phyloP scores from a whole-genome alignment of 2,888 invertebrate species.

The Caenorhabditis afra region DNA sequence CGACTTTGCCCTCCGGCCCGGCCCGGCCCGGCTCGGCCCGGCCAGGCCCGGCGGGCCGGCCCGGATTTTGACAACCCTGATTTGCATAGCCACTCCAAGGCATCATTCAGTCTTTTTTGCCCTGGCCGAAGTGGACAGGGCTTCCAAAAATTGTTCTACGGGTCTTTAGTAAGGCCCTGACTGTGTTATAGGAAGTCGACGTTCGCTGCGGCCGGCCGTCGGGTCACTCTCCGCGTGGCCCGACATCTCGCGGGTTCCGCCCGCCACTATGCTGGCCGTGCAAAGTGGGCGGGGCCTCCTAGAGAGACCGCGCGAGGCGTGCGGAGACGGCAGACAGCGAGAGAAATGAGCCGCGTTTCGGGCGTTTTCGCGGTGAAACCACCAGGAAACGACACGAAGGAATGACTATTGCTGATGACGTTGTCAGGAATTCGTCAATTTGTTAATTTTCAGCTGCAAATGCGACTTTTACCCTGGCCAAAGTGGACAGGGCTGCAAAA shows the following conservation, averaged over 20 bases:
- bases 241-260: slow-evolving; percentile 41
- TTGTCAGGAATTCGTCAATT: too few relatives aligned
- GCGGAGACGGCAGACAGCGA: slow-evolving; percentile 6
- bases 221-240: slow-evolving; percentile 14
- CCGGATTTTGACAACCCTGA: too few relatives aligned
- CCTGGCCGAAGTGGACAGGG: slow-evolving; percentile 23
- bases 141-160: slow-evolving; percentile 35
- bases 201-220: background rate
- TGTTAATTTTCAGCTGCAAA: background rate
- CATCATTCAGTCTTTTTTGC: slow-evolving; percentile 15
- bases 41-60: too few relatives aligned
- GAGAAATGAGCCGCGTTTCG: background rate
- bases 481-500: slow-evolving; percentile 31
- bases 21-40: too few relatives aligned
- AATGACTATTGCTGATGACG: too few relatives aligned
- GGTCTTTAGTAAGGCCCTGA: slow-evolving; percentile 41
- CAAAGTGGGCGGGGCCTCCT: slow-evolving; percentile 1
- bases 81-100: too few relatives aligned
- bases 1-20: too few relatives aligned
- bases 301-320: too few relatives aligned
- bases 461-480: slow-evolving; percentile 15
- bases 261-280: slow-evolving; percentile 7
- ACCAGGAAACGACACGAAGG: too few relatives aligned
- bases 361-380: background rate
- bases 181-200: background rate